Evolutionary conservation across 2,113 vertebrate species (phyloP).

Genomic region (Dasypus novemcinctus): DNA sequence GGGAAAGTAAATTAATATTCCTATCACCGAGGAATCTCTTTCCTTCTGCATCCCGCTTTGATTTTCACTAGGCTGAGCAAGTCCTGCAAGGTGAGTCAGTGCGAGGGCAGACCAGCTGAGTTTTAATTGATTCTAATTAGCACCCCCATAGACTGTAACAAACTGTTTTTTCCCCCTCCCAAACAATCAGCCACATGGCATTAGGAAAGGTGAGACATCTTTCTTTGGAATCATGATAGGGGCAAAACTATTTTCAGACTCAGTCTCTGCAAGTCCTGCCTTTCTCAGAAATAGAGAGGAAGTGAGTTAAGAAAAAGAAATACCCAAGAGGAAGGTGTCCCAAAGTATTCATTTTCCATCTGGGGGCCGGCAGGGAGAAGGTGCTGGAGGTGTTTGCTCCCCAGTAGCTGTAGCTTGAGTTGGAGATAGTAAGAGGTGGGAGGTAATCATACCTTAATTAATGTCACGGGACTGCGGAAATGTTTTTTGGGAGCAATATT

Average conservation of each 20-base stretch:
- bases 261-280: slow-evolving; percentile 56
- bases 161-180: background rate
- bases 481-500: background rate
- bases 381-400: background rate
- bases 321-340: background rate
- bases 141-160: slow-evolving; percentile 65
- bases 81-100: slow-evolving; percentile 70
- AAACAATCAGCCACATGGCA: slow-evolving; percentile 70
- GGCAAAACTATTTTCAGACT: slow-evolving; percentile 78
- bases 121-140: slow-evolving; percentile 80
- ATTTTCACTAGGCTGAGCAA: slow-evolving; percentile 71
- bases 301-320: slow-evolving; percentile 14
- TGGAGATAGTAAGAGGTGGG: background rate
- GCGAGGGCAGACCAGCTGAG: slow-evolving; percentile 68
- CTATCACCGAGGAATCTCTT: background rate
- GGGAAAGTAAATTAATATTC: background rate
- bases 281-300: slow-evolving; percentile 74
- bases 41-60: background rate
- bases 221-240: slow-evolving; percentile 82
- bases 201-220: slow-evolving; percentile 79
- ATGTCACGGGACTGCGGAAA: background rate
- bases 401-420: background rate
- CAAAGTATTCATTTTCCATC: too few species aligned
- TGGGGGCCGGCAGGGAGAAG: background rate
- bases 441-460: background rate